Evolutionary conservation across 2,113 vertebrate species (phyloP).

Genomic region (Cygnus buccinator): DNA sequence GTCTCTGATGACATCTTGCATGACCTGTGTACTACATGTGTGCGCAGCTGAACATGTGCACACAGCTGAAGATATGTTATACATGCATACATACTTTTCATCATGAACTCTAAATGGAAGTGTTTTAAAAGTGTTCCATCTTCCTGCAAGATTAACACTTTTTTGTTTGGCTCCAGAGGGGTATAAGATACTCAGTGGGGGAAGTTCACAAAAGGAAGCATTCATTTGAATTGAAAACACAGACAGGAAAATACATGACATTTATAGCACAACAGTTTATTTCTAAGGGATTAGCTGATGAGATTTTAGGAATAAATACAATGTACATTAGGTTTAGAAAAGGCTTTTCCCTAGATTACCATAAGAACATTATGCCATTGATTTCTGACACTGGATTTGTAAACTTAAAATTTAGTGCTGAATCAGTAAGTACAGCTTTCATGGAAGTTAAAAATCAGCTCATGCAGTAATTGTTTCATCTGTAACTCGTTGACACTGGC

Average conservation of each 20-base stretch:
- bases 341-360: slow-evolving; percentile 60
- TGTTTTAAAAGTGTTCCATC: neutral
- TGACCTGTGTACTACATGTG: fast-evolving
- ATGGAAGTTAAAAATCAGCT: slow-evolving; percentile 24
- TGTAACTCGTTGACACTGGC: neutral
- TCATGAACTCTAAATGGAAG: neutral
- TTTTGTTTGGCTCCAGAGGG: neutral
- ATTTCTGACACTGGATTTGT: slow-evolving; percentile 67
- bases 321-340: slow-evolving; percentile 56
- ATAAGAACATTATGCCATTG: slow-evolving; percentile 67
- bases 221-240: slow-evolving; percentile 44
- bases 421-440: slow-evolving; percentile 23
- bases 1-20: neutral
- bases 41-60: neutral
- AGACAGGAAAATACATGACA: slow-evolving; percentile 43
- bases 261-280: slow-evolving; percentile 59
- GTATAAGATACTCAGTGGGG: neutral
- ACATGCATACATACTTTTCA: neutral
- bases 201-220: slow-evolving; percentile 26
- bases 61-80: neutral
- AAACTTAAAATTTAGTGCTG: slow-evolving; percentile 60
- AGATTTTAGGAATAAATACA: slow-evolving; percentile 67
- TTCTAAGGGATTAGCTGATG: slow-evolving; percentile 68
- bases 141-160: neutral
- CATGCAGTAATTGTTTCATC: slow-evolving; percentile 2